Percentiles rank a stretch among this genome's conserved stretches.
These are phyloP conservation scores for Euplagia quadripunctaria DNA, from an alignment of 2,888 invertebrate genomes.

Conservation along the genomic window DNA sequence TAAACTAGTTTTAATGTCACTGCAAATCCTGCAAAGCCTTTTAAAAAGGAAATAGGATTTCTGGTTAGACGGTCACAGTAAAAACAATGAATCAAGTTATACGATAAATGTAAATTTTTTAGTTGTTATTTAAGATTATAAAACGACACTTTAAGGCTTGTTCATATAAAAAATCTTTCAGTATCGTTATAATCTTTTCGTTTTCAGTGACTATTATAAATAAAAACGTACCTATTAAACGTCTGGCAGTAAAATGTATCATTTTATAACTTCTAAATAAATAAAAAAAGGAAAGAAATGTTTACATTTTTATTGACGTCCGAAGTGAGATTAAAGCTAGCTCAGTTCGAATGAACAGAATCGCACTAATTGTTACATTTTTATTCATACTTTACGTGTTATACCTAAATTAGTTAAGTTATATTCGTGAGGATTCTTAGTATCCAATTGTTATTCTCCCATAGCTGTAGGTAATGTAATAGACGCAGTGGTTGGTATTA, in stretches of 20 bases:
- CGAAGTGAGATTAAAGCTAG: slow-evolving; percentile 12
- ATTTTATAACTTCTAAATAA: background rate
- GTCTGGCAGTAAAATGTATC: background rate
- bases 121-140: background rate
- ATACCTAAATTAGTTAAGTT: slow-evolving; percentile 72
- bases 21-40: background rate
- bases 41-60: background rate
- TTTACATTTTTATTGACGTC: background rate
- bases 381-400: slow-evolving; percentile 42
- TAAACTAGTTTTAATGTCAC: slow-evolving; percentile 12
- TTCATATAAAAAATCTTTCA: background rate
- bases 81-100: background rate
- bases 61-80: background rate
- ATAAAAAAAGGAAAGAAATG: background rate
- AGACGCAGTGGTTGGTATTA: slow-evolving; percentile 42
- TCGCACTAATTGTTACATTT: slow-evolving; percentile 39
- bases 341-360: slow-evolving; percentile 22
- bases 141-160: background rate
- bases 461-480: slow-evolving; percentile 39
- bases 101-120: background rate
- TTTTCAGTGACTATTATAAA: background rate
- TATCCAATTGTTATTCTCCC: slow-evolving; percentile 54
- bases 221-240: background rate
- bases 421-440: slow-evolving; percentile 50
- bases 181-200: background rate